Conservation (phyloP, 2,797 vertebrate genomes). For the Epinephelus coioides region DNA sequence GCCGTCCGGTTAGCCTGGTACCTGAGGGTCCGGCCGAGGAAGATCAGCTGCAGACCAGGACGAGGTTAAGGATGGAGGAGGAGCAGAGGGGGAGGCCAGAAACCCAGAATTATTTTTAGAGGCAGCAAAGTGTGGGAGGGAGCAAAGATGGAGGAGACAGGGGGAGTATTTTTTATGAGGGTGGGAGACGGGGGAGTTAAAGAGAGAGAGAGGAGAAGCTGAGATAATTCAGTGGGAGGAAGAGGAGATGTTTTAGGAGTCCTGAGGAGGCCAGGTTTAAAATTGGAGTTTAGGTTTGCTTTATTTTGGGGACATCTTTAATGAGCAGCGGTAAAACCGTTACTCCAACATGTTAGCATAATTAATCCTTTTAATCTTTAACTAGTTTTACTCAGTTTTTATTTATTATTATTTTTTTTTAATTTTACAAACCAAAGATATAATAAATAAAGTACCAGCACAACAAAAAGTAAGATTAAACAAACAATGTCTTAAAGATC, state of each 20-base stretch:
- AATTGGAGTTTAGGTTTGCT: background rate
- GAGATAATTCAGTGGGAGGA: constrained; percentile 9
- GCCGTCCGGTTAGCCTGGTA: constrained; percentile 66
- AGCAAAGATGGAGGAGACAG: constrained; percentile 65
- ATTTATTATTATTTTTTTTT: no score
- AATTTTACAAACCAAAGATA: no score
- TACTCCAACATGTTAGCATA: no score
- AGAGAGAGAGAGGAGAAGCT: constrained; percentile 24
- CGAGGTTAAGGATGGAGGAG: constrained; percentile 60
- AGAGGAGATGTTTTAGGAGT: background rate
- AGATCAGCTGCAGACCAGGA: constrained; percentile 78
- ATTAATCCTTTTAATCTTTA: no score
- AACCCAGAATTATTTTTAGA: constrained; percentile 71
- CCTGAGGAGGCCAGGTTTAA: background rate
- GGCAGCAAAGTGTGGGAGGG: constrained; percentile 61
- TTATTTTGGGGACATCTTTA: background rate
- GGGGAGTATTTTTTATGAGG: constrained; percentile 40
- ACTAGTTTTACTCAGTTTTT: no score
- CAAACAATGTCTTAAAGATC: no score
- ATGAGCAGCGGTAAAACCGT: no score
- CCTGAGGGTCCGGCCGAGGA: constrained; percentile 73
- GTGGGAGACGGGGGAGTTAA: constrained; percentile 36
- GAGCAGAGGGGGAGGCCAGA: constrained; percentile 36
- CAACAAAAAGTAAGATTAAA: no score
- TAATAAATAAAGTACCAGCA: no score